phyloP scores from a whole-genome alignment of 2,797 vertebrate species.

The Mormyrops boulengeri region DNA sequence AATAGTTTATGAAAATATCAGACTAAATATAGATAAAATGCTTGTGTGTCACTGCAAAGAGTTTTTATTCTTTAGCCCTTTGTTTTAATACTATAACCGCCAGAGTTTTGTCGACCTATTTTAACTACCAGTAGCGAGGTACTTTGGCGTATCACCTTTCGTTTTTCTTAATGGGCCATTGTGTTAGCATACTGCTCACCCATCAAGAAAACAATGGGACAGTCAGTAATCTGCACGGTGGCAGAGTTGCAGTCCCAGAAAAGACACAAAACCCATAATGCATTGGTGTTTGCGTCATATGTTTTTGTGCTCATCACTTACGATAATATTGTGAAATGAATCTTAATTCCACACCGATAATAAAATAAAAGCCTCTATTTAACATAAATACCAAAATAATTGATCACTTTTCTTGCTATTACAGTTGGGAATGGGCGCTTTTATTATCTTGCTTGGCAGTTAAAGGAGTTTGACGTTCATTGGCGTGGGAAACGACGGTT shows the following conservation, averaged over 20 bases:
- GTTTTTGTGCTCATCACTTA: neutral
- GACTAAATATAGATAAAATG: neutral
- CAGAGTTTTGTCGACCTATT: neutral
- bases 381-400: too few species aligned
- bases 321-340: neutral
- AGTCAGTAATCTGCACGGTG: neutral
- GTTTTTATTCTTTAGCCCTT: neutral
- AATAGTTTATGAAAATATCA: neutral
- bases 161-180: neutral
- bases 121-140: neutral
- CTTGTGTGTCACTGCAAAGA: neutral
- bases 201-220: neutral
- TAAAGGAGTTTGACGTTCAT: neutral
- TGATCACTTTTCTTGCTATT: too few species aligned
- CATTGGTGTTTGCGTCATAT: neutral
- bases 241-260: neutral
- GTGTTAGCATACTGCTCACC: neutral
- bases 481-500: neutral
- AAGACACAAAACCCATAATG: neutral
- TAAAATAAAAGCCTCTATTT: neutral
- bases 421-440: too few species aligned
- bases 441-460: too few species aligned
- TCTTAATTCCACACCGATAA: neutral
- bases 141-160: neutral
- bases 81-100: neutral